Evolutionary conservation across 2,888 invertebrate genomes (phyloP), one percentile per base, ranked within the genome.

Genomic region (Eilema sororculum): DNA sequence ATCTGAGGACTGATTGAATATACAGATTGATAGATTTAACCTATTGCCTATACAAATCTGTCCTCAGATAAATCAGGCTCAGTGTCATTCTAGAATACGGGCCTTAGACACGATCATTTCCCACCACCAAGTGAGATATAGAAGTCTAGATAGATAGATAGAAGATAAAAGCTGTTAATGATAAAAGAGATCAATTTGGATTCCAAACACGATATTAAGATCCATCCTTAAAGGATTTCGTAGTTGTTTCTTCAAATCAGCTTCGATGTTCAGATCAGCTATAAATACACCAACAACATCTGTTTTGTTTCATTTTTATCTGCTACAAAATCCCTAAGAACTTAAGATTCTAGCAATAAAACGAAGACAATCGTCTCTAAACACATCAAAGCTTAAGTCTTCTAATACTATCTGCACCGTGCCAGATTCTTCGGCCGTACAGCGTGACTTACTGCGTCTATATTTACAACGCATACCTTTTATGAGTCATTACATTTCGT

Each of bases 401-500:
- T 58, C 63, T 69, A 60, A 65, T 25, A 57, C 66, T 59, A 62
- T 58, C 60, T 68, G 73, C 67, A 69, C 60, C 68, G 73, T 75
- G 75, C 77, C 73, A 78, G 75, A 71, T 67, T 65, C 68, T 41
- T 68, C 67, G n/a, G 2, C 61, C 37, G 56, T 60, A 63, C 64
- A 56, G 69, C 69, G 72, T 63, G 74, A 72, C 79, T 71, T 67
- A 70, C 69, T 57, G 52, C 57, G 30, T 69, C 74, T 82, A 82
- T 76, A 79, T 70, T 73, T 82, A 82, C 70, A 74, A 52, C 75
- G 76, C 81, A 81, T 79, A 82, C 76, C 81, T 76, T 79, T 82
- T 75, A 82, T 82, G 83, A 82, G 69, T 82, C 81, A 82, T 82
- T 79, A 76, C 37, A 22, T 5, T 60, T 10, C 30, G 57, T 72